Evolutionary conservation across 2,797 vertebrate species (phyloP).

Genomic region (Xenopus petersii): DNA sequence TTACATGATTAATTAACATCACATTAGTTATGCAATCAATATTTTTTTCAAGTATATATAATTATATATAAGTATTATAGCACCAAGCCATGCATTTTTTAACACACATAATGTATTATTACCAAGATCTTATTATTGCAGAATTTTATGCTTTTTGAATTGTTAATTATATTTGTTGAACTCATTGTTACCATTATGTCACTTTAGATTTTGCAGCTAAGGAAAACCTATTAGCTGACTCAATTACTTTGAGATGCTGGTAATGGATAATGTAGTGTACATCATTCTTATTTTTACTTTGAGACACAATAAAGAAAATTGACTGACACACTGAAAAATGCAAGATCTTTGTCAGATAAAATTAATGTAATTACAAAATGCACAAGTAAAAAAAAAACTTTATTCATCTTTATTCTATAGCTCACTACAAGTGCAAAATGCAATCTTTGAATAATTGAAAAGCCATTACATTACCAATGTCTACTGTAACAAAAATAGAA

Average conservation of each 20-base stretch:
- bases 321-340: too few species aligned
- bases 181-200: constrained; percentile 30
- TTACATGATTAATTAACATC: too few species aligned
- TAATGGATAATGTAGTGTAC: not conserved
- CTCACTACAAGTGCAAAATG: not conserved
- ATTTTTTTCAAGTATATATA: too few species aligned
- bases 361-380: constrained; percentile 13
- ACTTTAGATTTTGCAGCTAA: constrained; percentile 11
- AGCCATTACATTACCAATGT: constrained; percentile 3
- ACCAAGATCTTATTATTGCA: too few species aligned
- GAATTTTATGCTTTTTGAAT: constrained; percentile 11
- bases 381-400: not conserved
- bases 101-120: too few species aligned
- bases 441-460: not conserved
- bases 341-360: not conserved
- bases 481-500: not conserved
- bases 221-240: constrained; percentile 10
- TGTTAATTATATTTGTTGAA: constrained; percentile 34
- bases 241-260: constrained; percentile 12
- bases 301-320: not conserved
- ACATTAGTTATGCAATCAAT: too few species aligned
- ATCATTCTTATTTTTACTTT: constrained; percentile 26
- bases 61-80: too few species aligned
- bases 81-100: too few species aligned
- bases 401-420: not conserved